phyloP scores from a whole-genome alignment of 2,797 vertebrate genomes.

The Salmo trutta region DNA sequence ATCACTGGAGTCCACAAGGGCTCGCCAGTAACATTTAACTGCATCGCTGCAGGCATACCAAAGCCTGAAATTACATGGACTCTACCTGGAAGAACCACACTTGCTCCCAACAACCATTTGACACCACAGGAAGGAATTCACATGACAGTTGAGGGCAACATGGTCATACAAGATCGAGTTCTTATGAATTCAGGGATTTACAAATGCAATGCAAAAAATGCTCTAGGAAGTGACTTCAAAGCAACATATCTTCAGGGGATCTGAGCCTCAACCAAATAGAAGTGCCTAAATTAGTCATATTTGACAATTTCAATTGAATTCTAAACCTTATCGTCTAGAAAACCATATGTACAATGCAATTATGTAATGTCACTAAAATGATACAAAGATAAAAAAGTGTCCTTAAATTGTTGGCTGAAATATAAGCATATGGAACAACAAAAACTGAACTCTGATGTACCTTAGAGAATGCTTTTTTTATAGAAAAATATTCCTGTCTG shows the following conservation, averaged over 20 bases:
- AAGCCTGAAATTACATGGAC: constrained; percentile 83
- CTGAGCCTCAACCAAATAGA: constrained; percentile 47
- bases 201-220: constrained; percentile 81
- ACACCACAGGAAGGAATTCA: constrained; percentile 72
- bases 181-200: constrained; percentile 83
- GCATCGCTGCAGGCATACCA: constrained; percentile 72
- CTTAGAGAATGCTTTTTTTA: constrained; percentile 30
- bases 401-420: constrained; percentile 5
- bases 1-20: constrained; percentile 71
- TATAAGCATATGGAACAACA: constrained; percentile 8
- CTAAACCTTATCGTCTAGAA: constrained; percentile 16
- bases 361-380: constrained; percentile 18
- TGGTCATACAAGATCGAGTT: constrained; percentile 75
- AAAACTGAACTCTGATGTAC: constrained; percentile 7
- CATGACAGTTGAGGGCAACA: constrained; percentile 77
- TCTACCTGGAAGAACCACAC: constrained; percentile 77
- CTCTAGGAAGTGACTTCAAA: constrained; percentile 81
- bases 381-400: not conserved
- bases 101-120: constrained; percentile 74
- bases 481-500: constrained; percentile 51
- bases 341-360: constrained; percentile 7
- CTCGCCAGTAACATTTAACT: constrained; percentile 68
- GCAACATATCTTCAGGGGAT: constrained; percentile 81
- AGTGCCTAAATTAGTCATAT: not conserved
- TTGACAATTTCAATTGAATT: constrained; percentile 1